A percentile compares a stretch with the other conserved stretches of the same genome.
These are phyloP conservation scores for Octodon degus DNA, from an alignment of 2,113 vertebrate genomes.

Conservation along the genomic window DNA sequence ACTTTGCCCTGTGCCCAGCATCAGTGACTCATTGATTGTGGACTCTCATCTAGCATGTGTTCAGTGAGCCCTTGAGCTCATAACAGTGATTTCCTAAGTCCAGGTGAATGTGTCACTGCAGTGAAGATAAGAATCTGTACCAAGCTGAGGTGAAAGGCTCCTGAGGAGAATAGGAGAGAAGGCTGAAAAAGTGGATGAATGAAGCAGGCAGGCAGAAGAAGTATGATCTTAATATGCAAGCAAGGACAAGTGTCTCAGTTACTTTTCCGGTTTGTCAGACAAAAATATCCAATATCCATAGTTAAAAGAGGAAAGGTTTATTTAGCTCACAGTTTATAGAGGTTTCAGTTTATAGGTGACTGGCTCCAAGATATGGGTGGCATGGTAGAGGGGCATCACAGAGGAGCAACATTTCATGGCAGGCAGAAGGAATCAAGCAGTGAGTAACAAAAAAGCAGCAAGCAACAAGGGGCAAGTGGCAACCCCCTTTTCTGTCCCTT, in stretches of 20 bases:
- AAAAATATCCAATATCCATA: neutral
- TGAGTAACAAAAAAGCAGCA: neutral
- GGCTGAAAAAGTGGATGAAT: neutral
- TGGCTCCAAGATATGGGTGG: neutral
- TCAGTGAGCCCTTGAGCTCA: constrained; percentile 47
- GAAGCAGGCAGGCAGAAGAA: neutral
- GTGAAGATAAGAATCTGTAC: neutral
- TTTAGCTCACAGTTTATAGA: neutral
- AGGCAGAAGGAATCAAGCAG: neutral
- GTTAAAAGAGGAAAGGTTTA: neutral
- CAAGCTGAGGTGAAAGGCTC: neutral
- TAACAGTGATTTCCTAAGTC: constrained; percentile 21
- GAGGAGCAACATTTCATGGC: neutral
- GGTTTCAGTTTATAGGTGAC: neutral
- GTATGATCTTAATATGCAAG: constrained; percentile 46
- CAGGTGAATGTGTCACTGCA: neutral
- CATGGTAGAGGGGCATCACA: neutral
- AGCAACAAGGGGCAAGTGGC: neutral
- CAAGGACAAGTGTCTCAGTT: neutral
- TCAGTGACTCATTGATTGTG: neutral
- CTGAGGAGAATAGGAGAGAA: neutral
- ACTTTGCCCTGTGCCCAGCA: neutral
- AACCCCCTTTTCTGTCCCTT: neutral
- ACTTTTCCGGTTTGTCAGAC: neutral
- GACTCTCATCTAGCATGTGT: neutral